Base-by-base conservation (phyloP, 2,113 vertebrate species). In the Sylvietta virens region DNA sequence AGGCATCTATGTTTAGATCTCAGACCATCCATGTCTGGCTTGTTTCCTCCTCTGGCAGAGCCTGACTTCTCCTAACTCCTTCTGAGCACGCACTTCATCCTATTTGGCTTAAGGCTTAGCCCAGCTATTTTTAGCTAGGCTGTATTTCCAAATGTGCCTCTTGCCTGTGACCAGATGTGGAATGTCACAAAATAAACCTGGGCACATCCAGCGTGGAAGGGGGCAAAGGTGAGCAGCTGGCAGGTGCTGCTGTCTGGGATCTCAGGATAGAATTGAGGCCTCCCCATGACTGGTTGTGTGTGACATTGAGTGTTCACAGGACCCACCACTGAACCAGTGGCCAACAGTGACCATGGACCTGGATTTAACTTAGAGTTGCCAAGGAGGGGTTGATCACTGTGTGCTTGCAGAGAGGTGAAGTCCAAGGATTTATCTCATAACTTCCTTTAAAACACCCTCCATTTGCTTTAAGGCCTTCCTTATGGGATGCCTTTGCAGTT, bases 321-420 rank as follows among this genome's bases (percentile, higher is more conserved):
- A 39, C 15, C 0, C 45, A 20, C 19, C 7, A 4, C 50, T 44
- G 37, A 51, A 19, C 27, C 0, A 0, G 11, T 8, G 23, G 11
- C 47, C 70, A 47, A 2, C 11, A 42, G 18, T n/a, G 27, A 11
- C 31, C 37, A 3, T 5, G 26, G 10, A 7, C 14, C 50, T 51
- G 72, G 28, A 12, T 13, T 94, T 88, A 53, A 35, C 39, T 54
- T 28, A 3, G 74, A 69, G 17, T 13, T n/a, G 13, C 14, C 24
- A 18, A 15, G 19, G 50, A 47, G 45, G 58, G 24, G 40, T n/a
- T 86, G 20, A 13, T 69, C 5, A 1, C 4, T 58, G 15, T 10
- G 8, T 51, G 30, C 40, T 82, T 72, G 54, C 48, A 44, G 6
- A 67, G 62, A 88, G 24, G 22, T 3, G 22, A 65, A 19, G 19